Conservation (phyloP, 2,888 invertebrate genomes). For the Pemphredon lugubris region DNA sequence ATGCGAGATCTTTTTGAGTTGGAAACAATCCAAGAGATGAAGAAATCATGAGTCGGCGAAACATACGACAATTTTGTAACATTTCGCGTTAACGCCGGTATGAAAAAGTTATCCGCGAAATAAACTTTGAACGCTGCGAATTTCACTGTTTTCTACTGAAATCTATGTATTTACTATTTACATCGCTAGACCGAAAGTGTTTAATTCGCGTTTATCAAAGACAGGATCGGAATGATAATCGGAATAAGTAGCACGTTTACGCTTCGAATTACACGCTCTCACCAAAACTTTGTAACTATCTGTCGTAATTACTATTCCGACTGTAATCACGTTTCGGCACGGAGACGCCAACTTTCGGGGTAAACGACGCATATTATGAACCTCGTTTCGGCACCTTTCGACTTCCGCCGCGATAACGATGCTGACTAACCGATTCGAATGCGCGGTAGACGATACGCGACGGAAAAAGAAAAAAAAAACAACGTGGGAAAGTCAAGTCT, state of each 20-base stretch:
- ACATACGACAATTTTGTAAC: neutral
- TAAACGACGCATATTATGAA: neutral
- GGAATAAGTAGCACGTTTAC: no score
- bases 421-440: slow-evolving; percentile 31
- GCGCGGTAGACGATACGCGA: slow-evolving; percentile 5
- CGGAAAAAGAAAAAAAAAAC: slow-evolving; percentile 21
- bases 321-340: slow-evolving; percentile 1
- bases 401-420: slow-evolving; percentile 50
- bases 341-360: neutral
- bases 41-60: neutral
- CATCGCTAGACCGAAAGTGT: no score
- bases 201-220: no score
- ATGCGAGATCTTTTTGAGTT: slow-evolving; percentile 15
- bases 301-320: no score
- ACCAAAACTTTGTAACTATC: no score
- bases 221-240: no score
- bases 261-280: no score
- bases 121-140: no score
- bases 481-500: slow-evolving; percentile 45
- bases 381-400: slow-evolving; percentile 32
- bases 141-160: no score
- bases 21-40: slow-evolving; percentile 13
- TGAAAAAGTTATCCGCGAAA: no score
- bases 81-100: no score
- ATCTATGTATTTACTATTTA: no score